Evolutionary conservation across 2,888 invertebrate species (phyloP), one percentile per base, ranked within the genome.

Genomic region (Cyrtodaria siliqua): DNA sequence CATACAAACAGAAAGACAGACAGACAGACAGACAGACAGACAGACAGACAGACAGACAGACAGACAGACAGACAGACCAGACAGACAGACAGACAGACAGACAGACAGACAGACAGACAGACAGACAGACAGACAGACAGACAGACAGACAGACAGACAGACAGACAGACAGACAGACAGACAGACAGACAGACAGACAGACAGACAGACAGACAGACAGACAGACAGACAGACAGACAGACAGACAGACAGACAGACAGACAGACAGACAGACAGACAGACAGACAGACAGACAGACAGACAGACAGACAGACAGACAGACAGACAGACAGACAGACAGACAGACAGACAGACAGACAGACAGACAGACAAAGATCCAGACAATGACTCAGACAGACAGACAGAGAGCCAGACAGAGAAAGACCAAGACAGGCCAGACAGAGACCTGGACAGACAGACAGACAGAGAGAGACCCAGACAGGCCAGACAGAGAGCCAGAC

Each of bases 41-140:
- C 40, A 40, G 40, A 40, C 40, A 40, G 40, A 40, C 40, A 40
- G 40, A 12, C 9, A 40, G 40, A 40, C 40, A 40, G 40, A 40
- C 40, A 40, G 40, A 40, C 40, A 40, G 40, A n/a, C n/a, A n/a
- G n/a, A n/a, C n/a, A n/a, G n/a, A n/a, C n/a, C n/a, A n/a, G n/a
- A n/a, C n/a, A n/a, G n/a, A n/a, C n/a, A n/a, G n/a, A n/a, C n/a
- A n/a, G n/a, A n/a, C n/a, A n/a, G n/a, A n/a, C n/a, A n/a, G n/a
- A 40, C 40, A 40, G 40, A 40, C 40, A 40, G 40, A 40, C 40
- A 40, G 40, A 40, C 40, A 40, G 40, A 40, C 40, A 40, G 40
- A 40, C 40, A 40, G 40, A 40, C 40, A 40, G 40, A 40, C 40
- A 40, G 40, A 40, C 40, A 40, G 40, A 40, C 40, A 40, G 40